These are phyloP conservation scores for Perca fluviatilis DNA, from an alignment of 2,113 vertebrate species.

Conservation along the genomic window DNA sequence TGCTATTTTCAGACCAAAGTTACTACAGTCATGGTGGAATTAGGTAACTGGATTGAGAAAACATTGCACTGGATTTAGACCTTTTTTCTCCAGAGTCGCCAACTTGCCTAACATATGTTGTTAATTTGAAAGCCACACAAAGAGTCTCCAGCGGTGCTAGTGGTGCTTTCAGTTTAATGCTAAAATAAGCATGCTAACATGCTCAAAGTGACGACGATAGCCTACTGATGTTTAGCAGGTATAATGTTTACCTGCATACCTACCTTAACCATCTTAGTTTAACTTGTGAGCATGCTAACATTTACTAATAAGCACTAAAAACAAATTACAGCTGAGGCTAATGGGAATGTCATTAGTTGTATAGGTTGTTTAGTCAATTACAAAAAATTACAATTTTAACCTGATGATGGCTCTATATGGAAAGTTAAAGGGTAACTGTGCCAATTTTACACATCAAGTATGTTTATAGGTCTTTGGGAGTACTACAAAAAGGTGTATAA, in stretches of 20 bases:
- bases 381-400: not conserved
- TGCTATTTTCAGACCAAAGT: constrained; percentile 21
- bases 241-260: no score
- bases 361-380: no score
- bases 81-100: not conserved
- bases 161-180: not conserved
- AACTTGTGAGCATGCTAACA: not conserved
- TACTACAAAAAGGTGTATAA: not conserved
- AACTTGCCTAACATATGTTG: not conserved
- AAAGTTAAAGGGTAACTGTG: not conserved
- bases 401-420: not conserved
- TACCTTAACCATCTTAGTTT: not conserved
- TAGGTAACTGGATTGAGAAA: constrained; percentile 1
- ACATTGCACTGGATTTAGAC: constrained; percentile 6
- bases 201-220: not conserved
- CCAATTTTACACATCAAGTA: not conserved
- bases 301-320: not conserved
- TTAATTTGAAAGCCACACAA: not conserved
- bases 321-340: no score
- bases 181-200: not conserved
- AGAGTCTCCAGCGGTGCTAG: not conserved
- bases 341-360: no score
- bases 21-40: constrained; percentile 5
- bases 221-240: no score
- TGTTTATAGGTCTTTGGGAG: not conserved